Conservation (phyloP, 1,140 invertebrate species). For the Bombus huntii region DNA sequence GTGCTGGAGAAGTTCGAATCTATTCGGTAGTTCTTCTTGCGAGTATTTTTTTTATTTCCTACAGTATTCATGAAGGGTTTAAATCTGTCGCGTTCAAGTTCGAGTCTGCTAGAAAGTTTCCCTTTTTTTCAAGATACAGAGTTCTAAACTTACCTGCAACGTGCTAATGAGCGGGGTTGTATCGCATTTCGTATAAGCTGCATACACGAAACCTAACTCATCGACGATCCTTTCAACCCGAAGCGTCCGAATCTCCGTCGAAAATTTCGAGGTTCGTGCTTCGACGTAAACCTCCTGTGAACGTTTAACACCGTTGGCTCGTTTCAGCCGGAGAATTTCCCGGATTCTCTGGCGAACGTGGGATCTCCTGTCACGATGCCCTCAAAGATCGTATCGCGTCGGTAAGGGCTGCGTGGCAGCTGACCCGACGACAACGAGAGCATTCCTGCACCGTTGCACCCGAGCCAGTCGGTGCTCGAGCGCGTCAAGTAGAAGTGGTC, state of each 20-base stretch:
- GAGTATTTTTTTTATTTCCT: too few species aligned
- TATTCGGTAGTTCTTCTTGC: too few species aligned
- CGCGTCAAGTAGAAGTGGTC: conserved; percentile 53
- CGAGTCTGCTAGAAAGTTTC: too few species aligned
- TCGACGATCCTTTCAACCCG: too few species aligned
- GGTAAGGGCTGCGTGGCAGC: conserved; percentile 10
- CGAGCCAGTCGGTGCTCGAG: conserved; percentile 34
- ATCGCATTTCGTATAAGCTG: too few species aligned
- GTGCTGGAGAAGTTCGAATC: too few species aligned
- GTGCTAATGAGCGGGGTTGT: too few species aligned
- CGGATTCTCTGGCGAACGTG: conserved; percentile 8
- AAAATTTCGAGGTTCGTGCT: background rate
- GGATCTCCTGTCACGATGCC: background rate
- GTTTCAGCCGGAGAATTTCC: conserved; percentile 18
- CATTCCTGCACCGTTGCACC: conserved; percentile 32
- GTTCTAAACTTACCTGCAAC: too few species aligned
- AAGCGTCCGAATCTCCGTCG: background rate
- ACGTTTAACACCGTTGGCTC: background rate
- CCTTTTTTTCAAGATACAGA: too few species aligned
- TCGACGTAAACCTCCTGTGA: background rate
- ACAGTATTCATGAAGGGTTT: too few species aligned
- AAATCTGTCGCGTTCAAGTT: too few species aligned
- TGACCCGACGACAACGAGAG: conserved; percentile 32
- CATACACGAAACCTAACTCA: too few species aligned
- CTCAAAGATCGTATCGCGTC: conserved; percentile 35